Conservation (phyloP, 2,797 vertebrate species). For the Aeoliscus strigatus region DNA sequence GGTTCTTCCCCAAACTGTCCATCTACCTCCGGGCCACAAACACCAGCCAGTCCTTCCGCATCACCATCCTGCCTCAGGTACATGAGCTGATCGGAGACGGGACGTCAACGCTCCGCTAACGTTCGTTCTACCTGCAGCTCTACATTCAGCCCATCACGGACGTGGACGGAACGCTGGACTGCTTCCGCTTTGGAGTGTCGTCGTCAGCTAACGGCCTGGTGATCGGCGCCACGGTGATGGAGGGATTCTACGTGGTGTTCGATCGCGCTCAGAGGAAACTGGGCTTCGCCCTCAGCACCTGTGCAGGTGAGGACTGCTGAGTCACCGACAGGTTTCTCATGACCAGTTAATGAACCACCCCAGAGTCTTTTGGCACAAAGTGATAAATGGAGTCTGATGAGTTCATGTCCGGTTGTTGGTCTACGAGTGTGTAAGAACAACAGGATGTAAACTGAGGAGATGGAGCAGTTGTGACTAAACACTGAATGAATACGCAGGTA, state of each 20-base stretch:
- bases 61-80: slow-evolving; percentile 94
- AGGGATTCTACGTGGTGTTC: slow-evolving; percentile 94
- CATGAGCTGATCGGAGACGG: too few relatives aligned
- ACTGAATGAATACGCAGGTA: too few relatives aligned
- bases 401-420: too few relatives aligned
- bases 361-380: too few relatives aligned
- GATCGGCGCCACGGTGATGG: slow-evolving; percentile 95
- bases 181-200: slow-evolving; percentile 90
- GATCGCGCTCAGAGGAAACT: slow-evolving; percentile 84
- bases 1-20: slow-evolving; percentile 93
- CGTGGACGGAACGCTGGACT: slow-evolving; percentile 79
- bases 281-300: slow-evolving; percentile 89
- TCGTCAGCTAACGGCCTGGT: slow-evolving; percentile 85
- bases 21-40: slow-evolving; percentile 92
- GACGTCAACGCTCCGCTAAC: background rate
- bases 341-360: too few relatives aligned
- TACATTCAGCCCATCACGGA: slow-evolving; percentile 89
- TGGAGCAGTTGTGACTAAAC: too few relatives aligned
- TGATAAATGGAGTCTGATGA: too few relatives aligned
- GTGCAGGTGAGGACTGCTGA: slow-evolving; percentile 88
- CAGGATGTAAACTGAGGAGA: too few relatives aligned
- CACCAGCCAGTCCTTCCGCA: slow-evolving; percentile 87
- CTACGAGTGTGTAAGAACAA: too few relatives aligned
- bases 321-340: too few relatives aligned
- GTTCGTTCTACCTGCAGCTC: slow-evolving; percentile 69